Base-by-base conservation (phyloP, 2,797 vertebrate genomes). In the Intellagama lesueurii region DNA sequence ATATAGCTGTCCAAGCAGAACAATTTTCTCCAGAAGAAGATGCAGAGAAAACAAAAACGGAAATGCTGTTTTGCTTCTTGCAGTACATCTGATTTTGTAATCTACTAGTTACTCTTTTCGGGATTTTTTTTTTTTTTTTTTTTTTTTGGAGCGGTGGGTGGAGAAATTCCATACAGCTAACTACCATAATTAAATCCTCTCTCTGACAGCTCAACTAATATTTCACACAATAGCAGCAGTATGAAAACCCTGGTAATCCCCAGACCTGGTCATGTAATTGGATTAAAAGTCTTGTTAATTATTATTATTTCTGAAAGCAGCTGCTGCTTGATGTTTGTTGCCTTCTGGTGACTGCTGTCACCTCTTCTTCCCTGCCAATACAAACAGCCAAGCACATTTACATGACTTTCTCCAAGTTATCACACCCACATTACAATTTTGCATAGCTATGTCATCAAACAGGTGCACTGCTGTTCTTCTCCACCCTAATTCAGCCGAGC, bases 181-280 rank as follows among this genome's bases (percentile, higher is more conserved):
- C 86, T 83, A 76, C 91, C 92, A 91, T 81, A 92, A 92, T 92
- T 94, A 96, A 96, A 95, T 94, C 91, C 90, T 94, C 83, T 90
- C 81, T 86, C 94, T 93, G 90, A 92, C 28, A 89, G 93, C 84
- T 95, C 93, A 77, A 90, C 87, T 91, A 93, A 44, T 86, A 86
- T 93, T 92, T 95, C 72, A 91, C 85, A 92, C 88, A 95, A 93
- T 88, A 90, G 68, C 81, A 86, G 78, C 28, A 94, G 73, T 85
- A 89, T 87, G 92, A 94, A 90, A 94, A 94, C 52, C 16, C 40
- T 90, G 82, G 64, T 77, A 91, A 91, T 92, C 92, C 89, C 89
- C 91, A 7, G 2, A 94, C 86, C 89, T 88, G 83, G 32, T 91
- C 68, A 1, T 72, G 80, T 87, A 96, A 95, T 78, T 95, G 90